Conservation (phyloP, 2,888 invertebrate species). For the Lasioglossum marginatum region DNA sequence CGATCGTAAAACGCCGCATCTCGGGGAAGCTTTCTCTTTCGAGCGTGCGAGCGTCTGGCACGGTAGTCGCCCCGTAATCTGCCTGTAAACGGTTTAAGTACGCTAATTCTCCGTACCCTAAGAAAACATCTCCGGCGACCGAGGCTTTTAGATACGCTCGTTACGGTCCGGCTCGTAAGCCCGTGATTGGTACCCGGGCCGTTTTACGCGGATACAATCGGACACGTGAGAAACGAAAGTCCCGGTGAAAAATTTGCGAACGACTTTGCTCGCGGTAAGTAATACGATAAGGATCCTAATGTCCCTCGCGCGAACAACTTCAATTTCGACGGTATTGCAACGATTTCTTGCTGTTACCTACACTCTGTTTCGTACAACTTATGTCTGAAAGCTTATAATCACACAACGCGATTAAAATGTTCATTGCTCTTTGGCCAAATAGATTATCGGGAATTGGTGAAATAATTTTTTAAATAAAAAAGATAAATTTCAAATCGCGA, state of each 20-base stretch:
- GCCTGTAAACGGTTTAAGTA: constrained; percentile 62
- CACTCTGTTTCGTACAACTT: neutral
- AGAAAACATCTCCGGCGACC: constrained; percentile 56
- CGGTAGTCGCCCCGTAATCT: constrained; percentile 48
- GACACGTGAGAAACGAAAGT: constrained; percentile 60
- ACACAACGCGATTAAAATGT: too few relatives aligned
- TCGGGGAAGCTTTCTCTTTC: constrained; percentile 44
- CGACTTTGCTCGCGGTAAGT: constrained; percentile 2
- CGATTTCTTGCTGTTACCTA: neutral
- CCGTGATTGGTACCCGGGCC: constrained; percentile 47
- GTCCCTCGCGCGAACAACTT: constrained; percentile 21
- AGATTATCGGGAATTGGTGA: too few relatives aligned
- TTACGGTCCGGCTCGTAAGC: constrained; percentile 56
- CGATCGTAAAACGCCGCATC: constrained; percentile 21
- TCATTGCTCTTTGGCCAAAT: too few relatives aligned
- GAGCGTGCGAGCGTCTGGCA: neutral
- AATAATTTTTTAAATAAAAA: too few relatives aligned
- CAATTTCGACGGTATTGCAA: neutral
- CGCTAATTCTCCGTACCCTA: constrained; percentile 59
- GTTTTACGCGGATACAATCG: constrained; percentile 34
- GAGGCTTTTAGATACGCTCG: constrained; percentile 63
- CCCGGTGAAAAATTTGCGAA: constrained; percentile 30
- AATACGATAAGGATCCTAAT: constrained; percentile 1
- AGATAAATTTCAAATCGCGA: too few relatives aligned
- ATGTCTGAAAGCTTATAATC: neutral